Base-by-base conservation (phyloP, 2,888 invertebrate species). In the Chelonus formosanus region DNA sequence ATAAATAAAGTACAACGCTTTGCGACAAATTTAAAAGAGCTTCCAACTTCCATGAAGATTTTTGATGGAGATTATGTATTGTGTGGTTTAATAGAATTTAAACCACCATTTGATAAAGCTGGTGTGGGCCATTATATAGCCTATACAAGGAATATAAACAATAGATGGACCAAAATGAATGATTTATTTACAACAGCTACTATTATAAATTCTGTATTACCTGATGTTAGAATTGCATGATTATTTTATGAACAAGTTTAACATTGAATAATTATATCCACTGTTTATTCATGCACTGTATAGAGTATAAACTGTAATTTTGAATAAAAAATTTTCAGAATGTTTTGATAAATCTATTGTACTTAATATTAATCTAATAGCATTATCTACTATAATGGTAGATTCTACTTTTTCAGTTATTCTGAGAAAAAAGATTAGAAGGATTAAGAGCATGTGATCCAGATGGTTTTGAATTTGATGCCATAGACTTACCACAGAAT, bases 401-500 rank as follows among this genome's bases (percentile, higher is more conserved):
- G 20, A 20, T 20, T 20, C 20, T 20, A 20, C 20, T 2, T 20
- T 20, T 80, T 31, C 77, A 84, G 84, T 86, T 93, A 64, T 90
- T 94, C 77, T 92, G 94, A 94, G 94, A 94, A 79, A 94, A 94
- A 81, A 87, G 94, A 70, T 84, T 92, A 62, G 85, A 95, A 87
- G 93, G 94, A 6, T 85, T 97, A 70, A 90, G 93, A 68, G 96
- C 97, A 0, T 95, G 95, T 82, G 96, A 97, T 84, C 89, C 92
- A 5, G 91, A 92, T 76, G 95, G 95, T 36, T 89, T 89, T 63
- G 92, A 94, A 68, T 90, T 96, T 74, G 92, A 92, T 70, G 91
- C 91, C 1, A 92, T 97, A 84, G 92, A 94, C 68, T 86, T 97
- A 65, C 97, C 97, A 0, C 91, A 91, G 79, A 91, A 91, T 67